These are phyloP conservation scores for Formica aserva DNA, from an alignment of 2,888 invertebrate genomes.

Conservation along the genomic window DNA sequence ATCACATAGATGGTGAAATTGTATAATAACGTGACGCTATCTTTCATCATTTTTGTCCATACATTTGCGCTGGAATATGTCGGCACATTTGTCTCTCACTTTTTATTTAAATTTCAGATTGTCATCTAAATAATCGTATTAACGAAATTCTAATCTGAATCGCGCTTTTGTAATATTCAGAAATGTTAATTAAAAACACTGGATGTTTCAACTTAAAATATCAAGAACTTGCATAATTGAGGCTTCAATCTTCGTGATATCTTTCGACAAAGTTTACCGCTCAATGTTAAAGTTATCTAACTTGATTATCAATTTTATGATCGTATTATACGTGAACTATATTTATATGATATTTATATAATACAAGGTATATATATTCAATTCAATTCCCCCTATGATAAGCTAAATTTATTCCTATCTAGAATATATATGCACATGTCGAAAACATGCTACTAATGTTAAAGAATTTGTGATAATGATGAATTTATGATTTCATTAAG, in stretches of 20 bases:
- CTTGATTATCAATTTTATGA: constrained; percentile 14
- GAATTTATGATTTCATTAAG: neutral
- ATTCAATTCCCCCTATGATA: constrained; percentile 21
- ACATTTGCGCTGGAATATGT: constrained; percentile 2
- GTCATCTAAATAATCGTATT: neutral
- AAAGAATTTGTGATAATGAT: constrained; percentile 9
- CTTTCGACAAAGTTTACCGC: constrained; percentile 14
- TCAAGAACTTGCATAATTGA: neutral
- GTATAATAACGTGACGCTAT: constrained; percentile 74
- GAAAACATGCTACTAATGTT: neutral
- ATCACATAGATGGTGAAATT: constrained; percentile 73
- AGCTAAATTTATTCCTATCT: constrained; percentile 21
- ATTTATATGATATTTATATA: neutral
- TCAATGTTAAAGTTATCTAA: constrained; percentile 22
- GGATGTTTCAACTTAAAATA: neutral
- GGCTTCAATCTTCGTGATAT: constrained; percentile 10
- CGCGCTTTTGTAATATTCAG: constrained; percentile 13
- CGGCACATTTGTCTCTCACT: neutral
- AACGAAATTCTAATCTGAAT: constrained; percentile 38
- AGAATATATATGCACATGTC: neutral
- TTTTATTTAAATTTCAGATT: constrained; percentile 9
- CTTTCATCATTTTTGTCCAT: constrained; percentile 77
- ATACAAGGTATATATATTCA: neutral
- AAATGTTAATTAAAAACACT: neutral
- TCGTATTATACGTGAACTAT: constrained; percentile 4